phyloP scores from a whole-genome alignment of 2,888 invertebrate species.

The Pheosia gnoma region DNA sequence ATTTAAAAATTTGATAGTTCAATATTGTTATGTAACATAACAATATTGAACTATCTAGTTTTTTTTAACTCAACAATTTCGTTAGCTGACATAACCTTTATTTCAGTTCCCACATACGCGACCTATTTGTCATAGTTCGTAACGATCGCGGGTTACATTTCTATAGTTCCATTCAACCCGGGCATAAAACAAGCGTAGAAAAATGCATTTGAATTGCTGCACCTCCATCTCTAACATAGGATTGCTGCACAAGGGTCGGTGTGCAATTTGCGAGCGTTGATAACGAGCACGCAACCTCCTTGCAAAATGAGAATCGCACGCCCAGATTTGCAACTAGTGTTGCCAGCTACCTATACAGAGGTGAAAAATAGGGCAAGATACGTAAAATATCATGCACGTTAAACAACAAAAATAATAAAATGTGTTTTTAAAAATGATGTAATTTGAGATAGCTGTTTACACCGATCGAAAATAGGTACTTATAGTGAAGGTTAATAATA shows the following conservation, averaged over 20 bases:
- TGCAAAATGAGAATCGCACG: slow-evolving; percentile 28
- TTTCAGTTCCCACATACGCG: neutral
- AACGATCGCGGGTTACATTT: neutral
- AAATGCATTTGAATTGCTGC: neutral
- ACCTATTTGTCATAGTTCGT: neutral
- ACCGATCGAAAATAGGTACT: too few species aligned
- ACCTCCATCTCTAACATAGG: slow-evolving; percentile 13
- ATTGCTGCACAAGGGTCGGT: slow-evolving; percentile 10
- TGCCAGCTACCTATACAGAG: neutral
- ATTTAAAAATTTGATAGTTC: too few species aligned
- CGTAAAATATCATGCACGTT: too few species aligned
- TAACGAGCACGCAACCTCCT: slow-evolving; percentile 26
- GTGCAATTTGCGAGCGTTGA: slow-evolving; percentile 21
- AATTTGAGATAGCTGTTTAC: too few species aligned
- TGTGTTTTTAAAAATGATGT: too few species aligned
- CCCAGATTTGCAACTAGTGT: neutral
- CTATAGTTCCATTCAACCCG: neutral
- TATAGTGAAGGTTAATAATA: too few species aligned
- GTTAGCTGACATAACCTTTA: neutral
- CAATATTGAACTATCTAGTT: too few species aligned
- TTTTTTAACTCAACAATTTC: too few species aligned
- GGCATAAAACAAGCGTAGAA: neutral
- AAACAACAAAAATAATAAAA: too few species aligned
- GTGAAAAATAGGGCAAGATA: neutral
- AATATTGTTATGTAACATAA: too few species aligned